Percentiles rank a stretch among this genome's conserved stretches.
Conservation (phyloP, 2,113 vertebrate species). For the Chaenogobius annularis region DNA sequence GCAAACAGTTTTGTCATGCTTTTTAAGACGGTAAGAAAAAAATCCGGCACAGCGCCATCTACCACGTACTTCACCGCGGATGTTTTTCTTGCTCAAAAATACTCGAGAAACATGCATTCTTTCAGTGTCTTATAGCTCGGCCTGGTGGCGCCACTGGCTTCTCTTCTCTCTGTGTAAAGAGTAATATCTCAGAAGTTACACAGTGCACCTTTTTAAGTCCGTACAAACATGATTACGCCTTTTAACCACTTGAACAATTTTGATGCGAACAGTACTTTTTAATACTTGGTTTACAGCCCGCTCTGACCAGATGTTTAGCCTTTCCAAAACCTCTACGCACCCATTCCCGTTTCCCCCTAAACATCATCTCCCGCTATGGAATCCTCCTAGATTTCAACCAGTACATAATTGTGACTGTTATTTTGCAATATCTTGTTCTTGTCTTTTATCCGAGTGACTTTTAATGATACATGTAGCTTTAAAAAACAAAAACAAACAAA, state of each 20-base stretch:
- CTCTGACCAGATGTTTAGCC: background rate
- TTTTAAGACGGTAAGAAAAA: too few relatives aligned
- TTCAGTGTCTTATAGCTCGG: too few relatives aligned
- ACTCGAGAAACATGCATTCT: background rate
- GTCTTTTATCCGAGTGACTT: slow-evolving; percentile 62
- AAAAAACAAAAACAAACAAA: slow-evolving; percentile 40
- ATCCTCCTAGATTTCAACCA: slow-evolving; percentile 64
- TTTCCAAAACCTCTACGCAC: background rate
- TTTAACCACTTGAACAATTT: slow-evolving; percentile 55
- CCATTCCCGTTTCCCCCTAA: background rate
- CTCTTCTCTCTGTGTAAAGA: too few relatives aligned
- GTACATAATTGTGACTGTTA: slow-evolving; percentile 52
- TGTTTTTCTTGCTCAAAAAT: background rate
- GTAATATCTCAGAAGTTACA: background rate
- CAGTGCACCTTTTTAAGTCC: background rate
- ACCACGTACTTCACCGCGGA: background rate
- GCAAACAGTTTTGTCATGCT: too few relatives aligned
- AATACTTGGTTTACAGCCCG: background rate
- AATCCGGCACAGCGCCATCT: too few relatives aligned
- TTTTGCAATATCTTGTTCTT: slow-evolving; percentile 22
- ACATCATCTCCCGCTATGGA: slow-evolving; percentile 42
- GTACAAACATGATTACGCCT: slow-evolving; percentile 16
- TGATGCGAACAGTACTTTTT: slow-evolving; percentile 39
- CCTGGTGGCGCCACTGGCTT: too few relatives aligned
- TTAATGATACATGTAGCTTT: slow-evolving; percentile 71